Conservation (phyloP, 2,113 vertebrate species). For the Setophaga kirtlandii region DNA sequence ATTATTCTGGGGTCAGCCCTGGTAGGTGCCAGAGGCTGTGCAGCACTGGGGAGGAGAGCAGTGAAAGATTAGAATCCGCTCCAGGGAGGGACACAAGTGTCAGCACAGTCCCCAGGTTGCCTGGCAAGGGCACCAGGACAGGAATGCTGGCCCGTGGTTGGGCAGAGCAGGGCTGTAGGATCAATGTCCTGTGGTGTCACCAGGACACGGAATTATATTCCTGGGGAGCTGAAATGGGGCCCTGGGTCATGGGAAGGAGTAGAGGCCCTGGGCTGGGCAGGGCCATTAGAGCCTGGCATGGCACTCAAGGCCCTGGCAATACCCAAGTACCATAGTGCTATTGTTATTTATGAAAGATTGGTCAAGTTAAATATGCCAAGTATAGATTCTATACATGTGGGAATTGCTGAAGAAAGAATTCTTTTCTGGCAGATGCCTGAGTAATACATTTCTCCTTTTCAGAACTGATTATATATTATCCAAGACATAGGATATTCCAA, state of each 20-base stretch:
- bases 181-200: fast-evolving
- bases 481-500: neutral
- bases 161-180: neutral
- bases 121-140: neutral
- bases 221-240: neutral
- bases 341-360: neutral
- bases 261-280: fast-evolving
- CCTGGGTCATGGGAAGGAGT: fast-evolving
- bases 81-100: neutral
- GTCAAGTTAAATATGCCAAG: neutral
- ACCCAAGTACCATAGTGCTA: fast-evolving
- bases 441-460: neutral
- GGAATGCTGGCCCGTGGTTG: fast-evolving
- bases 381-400: neutral
- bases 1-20: fast-evolving
- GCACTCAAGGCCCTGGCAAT: neutral
- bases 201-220: neutral
- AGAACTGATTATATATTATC: neutral
- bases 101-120: neutral
- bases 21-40: neutral
- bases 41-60: neutral
- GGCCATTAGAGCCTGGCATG: neutral
- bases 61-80: neutral
- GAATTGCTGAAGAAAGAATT: neutral
- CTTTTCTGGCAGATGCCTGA: neutral